phyloP scores from a whole-genome alignment of 2,888 invertebrate genomes.

The Malachius bipustulatus region DNA sequence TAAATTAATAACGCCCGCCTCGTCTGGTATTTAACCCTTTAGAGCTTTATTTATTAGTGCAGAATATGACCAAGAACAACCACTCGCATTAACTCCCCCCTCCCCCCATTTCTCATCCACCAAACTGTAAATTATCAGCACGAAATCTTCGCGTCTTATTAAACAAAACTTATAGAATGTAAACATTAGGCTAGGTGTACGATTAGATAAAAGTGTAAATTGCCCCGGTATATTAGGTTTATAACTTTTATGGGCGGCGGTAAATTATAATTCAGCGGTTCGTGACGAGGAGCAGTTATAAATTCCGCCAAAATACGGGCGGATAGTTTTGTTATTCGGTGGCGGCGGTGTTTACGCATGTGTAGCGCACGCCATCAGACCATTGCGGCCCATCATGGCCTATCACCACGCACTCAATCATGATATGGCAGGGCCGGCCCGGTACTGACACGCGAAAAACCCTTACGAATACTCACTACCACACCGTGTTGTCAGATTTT shows the following conservation, averaged over 20 bases:
- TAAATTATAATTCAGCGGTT: constrained; percentile 17
- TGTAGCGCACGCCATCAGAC: constrained; percentile 18
- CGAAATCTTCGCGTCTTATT: constrained; percentile 1
- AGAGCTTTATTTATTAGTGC: too few relatives aligned
- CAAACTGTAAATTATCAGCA: not conserved
- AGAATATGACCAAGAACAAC: too few relatives aligned
- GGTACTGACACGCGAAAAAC: too few relatives aligned
- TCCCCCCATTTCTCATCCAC: too few relatives aligned
- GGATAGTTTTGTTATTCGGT: constrained; percentile 18
- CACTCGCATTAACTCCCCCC: too few relatives aligned
- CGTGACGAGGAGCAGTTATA: constrained; percentile 16
- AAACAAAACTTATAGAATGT: constrained; percentile 1
- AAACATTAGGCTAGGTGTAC: constrained; percentile 11
- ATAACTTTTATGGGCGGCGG: constrained; percentile 17
- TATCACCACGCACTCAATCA: constrained; percentile 23
- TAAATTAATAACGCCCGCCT: too few relatives aligned
- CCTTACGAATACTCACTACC: too few relatives aligned
- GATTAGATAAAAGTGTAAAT: constrained; percentile 18
- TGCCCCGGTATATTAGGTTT: constrained; percentile 16
- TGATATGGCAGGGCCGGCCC: constrained; percentile 9
- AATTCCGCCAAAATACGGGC: constrained; percentile 16
- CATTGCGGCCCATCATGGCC: constrained; percentile 18
- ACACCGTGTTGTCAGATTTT: too few relatives aligned
- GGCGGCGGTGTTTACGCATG: constrained; percentile 21
- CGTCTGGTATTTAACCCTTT: too few relatives aligned